Evolutionary conservation across 1,140 invertebrate species (phyloP).

Genomic region (Eriosoma lanigerum): DNA sequence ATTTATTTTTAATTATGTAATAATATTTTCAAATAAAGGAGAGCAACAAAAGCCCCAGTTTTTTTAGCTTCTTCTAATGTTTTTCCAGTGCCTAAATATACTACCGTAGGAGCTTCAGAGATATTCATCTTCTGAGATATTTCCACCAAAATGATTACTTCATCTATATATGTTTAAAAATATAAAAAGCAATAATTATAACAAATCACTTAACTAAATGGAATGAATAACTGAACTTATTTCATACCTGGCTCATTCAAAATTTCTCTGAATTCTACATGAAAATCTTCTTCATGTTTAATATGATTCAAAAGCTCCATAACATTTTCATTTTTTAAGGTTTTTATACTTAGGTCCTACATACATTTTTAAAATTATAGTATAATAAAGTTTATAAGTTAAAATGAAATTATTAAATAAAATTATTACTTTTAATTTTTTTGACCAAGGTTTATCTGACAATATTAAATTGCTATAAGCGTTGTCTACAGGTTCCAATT

Average conservation of each 20-base stretch:
- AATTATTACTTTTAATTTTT: neutral
- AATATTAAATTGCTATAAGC: neutral
- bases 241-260: neutral
- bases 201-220: no score
- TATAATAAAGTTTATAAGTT: no score
- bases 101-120: neutral
- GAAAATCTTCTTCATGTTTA: constrained; percentile 23
- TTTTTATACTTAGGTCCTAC: no score
- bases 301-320: neutral
- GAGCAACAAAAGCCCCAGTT: neutral
- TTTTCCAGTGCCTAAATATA: neutral
- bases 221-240: neutral
- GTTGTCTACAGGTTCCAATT: neutral
- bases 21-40: constrained; percentile 31
- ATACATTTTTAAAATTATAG: no score
- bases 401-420: no score
- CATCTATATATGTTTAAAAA: neutral
- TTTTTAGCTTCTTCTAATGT: neutral
- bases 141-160: neutral
- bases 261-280: neutral
- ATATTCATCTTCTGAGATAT: no score
- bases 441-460: neutral
- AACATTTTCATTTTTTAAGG: neutral
- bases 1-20: no score
- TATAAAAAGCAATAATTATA: neutral